A percentile compares a stretch with the other conserved stretches of the same genome.
These are phyloP conservation scores for Tetragonisca angustula DNA, from an alignment of 2,888 invertebrate genomes.

Conservation along the genomic window DNA sequence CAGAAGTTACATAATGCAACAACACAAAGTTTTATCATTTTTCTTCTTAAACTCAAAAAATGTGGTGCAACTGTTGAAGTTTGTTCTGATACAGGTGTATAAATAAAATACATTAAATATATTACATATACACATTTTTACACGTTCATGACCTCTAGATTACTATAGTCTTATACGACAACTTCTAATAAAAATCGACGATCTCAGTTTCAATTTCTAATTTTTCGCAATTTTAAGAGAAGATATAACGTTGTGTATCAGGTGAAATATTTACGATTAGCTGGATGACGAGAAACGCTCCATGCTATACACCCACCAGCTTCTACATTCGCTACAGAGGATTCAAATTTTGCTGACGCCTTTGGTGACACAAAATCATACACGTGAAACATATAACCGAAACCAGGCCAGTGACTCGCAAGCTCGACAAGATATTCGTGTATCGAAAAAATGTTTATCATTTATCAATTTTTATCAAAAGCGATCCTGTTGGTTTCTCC, in stretches of 20 bases:
- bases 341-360: constrained; percentile 21
- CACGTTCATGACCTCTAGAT: neutral
- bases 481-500: neutral
- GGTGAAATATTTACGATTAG: neutral
- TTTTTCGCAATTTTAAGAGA: neutral
- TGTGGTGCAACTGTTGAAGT: too few species aligned
- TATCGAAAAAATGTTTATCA: neutral
- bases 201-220: neutral
- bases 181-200: neutral
- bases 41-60: too few species aligned
- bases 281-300: neutral
- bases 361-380: constrained; percentile 7
- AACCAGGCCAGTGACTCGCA: neutral
- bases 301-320: neutral
- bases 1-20: too few species aligned
- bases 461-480: neutral
- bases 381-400: neutral
- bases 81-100: too few species aligned
- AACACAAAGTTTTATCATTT: too few species aligned
- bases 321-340: neutral
- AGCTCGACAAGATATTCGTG: constrained; percentile 8
- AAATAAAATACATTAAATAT: too few species aligned
- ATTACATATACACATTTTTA: too few species aligned
- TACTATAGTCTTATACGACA: neutral
- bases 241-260: neutral